Conservation (phyloP, 2,797 vertebrate species). For the Manis pentadactyla region DNA sequence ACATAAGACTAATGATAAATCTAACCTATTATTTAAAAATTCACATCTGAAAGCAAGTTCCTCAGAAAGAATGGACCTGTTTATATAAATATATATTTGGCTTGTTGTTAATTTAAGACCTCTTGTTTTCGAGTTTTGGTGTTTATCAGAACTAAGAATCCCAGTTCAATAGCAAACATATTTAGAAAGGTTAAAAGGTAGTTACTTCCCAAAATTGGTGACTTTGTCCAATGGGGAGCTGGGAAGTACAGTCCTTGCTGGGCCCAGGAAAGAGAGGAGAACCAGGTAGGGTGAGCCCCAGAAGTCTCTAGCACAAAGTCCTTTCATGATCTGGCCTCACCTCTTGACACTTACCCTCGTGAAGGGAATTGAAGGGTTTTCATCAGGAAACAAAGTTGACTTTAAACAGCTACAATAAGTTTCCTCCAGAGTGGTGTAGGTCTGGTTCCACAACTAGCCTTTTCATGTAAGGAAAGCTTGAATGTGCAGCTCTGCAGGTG, state of each 20-base stretch:
- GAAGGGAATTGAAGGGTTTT: neutral
- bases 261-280: neutral
- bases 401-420: neutral
- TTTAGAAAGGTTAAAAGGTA: neutral
- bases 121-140: neutral
- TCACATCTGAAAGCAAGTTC: neutral
- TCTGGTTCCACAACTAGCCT: neutral
- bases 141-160: neutral
- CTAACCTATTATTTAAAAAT: neutral
- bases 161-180: neutral
- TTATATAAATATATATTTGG: neutral
- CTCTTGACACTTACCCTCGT: neutral
- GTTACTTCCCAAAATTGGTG: neutral
- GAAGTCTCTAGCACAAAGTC: neutral
- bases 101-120: neutral
- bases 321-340: neutral
- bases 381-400: neutral
- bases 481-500: neutral
- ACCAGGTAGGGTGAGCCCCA: neutral
- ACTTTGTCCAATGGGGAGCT: neutral
- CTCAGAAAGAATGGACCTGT: neutral
- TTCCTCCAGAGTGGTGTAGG: neutral
- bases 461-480: neutral
- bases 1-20: neutral
- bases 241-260: neutral